Base-by-base conservation (phyloP, 2,888 invertebrate species). In the Andrena trimmerana region DNA sequence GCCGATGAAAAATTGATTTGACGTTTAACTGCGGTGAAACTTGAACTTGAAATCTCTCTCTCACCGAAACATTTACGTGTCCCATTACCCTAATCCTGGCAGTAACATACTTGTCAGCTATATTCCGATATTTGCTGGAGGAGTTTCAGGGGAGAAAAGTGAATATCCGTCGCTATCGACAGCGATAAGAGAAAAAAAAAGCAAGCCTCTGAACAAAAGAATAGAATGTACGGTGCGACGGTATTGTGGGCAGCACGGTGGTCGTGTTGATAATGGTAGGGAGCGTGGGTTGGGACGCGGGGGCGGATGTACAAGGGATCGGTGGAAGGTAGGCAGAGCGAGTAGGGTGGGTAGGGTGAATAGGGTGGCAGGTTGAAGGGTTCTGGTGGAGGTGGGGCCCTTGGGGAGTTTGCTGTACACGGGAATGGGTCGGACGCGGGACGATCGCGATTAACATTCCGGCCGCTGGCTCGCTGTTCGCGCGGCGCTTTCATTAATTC, bases 401-500 rank as follows among this genome's bases (percentile, higher is more conserved):
- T 91, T 91, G 92, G 92, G 57, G 92, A 92, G 90, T 91, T 90
- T 69, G 89, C 85, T 90, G 91, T 91, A 92, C 92, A 93, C 90
- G 91, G 88, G 92, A 93, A 90, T 88, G 90, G 89, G 91, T 91
- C 90, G 93, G 91, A 91, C 91, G 89, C 92, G 92, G 93, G 92
- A 92, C 93, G 92, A 93, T 93, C 94, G 93, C 94, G 94, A 94
- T 94, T 94, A 94, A 94, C 94, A 94, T 94, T 94, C 94, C 94
- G 93, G 92, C 92, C 93, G 93, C 92, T 93, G 92, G 93, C 93
- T 92, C 92, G 93, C 93, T 93, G 93, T 93, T 93, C 93, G 91
- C 93, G 93, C 93, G 93, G 92, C 92, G 94, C 94, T 94, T 94
- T 94, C 94, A 94, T 94, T 94, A 94, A 94, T 94, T 94, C 94